phyloP scores from a whole-genome alignment of 2,888 invertebrate genomes.

The Nomada ferruginata region DNA sequence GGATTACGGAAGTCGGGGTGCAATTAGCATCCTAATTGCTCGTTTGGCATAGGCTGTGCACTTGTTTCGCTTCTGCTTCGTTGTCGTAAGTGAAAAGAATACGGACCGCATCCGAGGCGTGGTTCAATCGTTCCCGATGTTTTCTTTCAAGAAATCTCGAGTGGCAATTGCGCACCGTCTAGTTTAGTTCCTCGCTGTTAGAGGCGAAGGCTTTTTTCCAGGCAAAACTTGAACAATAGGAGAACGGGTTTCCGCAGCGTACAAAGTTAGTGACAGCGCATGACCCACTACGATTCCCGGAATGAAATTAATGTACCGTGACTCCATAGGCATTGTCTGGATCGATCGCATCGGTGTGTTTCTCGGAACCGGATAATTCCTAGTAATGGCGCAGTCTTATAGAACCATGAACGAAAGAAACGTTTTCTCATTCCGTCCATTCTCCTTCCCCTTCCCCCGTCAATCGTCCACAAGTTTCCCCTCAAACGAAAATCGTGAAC shows the following conservation, averaged over 20 bases:
- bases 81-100: background rate
- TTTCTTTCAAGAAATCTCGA: too few species aligned
- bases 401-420: constrained; percentile 36
- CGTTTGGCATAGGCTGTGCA: background rate
- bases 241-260: background rate
- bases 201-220: too few species aligned
- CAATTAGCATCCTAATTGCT: constrained; percentile 21
- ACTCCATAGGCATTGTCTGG: constrained; percentile 52
- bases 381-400: constrained; percentile 39
- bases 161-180: too few species aligned
- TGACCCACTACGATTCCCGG: constrained; percentile 60
- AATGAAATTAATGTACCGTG: constrained; percentile 70
- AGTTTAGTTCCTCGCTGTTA: too few species aligned
- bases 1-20: constrained; percentile 8
- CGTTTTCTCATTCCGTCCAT: constrained; percentile 42
- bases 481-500: too few species aligned
- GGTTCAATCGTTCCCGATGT: too few species aligned
- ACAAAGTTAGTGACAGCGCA: constrained; percentile 22
- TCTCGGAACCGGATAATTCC: constrained; percentile 52
- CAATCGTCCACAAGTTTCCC: background rate
- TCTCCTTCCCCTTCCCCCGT: background rate
- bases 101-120: background rate
- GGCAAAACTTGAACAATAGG: too few species aligned
- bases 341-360: constrained; percentile 56
- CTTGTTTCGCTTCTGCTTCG: background rate